Conservation (phyloP, 2,888 invertebrate species). For the Noctuana brunneofusca region DNA sequence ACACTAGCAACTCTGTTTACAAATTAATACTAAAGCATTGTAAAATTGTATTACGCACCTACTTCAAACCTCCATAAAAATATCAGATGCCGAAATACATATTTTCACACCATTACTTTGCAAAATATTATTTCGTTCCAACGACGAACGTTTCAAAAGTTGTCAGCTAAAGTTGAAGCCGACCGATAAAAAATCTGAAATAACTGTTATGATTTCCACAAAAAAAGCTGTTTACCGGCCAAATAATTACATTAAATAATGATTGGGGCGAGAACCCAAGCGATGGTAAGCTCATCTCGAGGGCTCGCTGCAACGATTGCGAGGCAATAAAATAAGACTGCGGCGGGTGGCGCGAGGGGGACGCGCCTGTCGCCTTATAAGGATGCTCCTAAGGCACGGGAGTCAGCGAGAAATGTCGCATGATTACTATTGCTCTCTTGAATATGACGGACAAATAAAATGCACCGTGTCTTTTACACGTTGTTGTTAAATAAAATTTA, state of each 20-base stretch:
- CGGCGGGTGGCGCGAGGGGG: slow-evolving; percentile 44
- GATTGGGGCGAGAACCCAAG: slow-evolving; percentile 68
- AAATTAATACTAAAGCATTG: too few species aligned
- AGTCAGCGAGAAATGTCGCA: slow-evolving; percentile 16
- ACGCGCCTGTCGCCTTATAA: slow-evolving; percentile 33
- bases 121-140: slow-evolving; percentile 15
- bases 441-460: not conserved
- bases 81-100: not conserved
- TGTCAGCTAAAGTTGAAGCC: slow-evolving; percentile 45
- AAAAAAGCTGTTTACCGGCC: slow-evolving; percentile 67
- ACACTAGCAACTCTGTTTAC: too few species aligned
- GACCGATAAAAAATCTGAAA: slow-evolving; percentile 58
- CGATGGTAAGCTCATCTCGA: slow-evolving; percentile 72
- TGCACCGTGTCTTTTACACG: too few species aligned
- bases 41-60: not conserved
- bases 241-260: slow-evolving; percentile 81
- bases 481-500: too few species aligned
- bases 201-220: slow-evolving; percentile 68
- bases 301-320: slow-evolving; percentile 66
- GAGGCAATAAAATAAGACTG: slow-evolving; percentile 71
- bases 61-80: not conserved
- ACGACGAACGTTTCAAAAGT: slow-evolving; percentile 9
- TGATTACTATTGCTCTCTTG: not conserved
- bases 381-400: slow-evolving; percentile 25
- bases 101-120: slow-evolving; percentile 15